Evolutionary conservation across 1,140 invertebrate genomes (phyloP).

Genomic region (Drosophila nebulosa): DNA sequence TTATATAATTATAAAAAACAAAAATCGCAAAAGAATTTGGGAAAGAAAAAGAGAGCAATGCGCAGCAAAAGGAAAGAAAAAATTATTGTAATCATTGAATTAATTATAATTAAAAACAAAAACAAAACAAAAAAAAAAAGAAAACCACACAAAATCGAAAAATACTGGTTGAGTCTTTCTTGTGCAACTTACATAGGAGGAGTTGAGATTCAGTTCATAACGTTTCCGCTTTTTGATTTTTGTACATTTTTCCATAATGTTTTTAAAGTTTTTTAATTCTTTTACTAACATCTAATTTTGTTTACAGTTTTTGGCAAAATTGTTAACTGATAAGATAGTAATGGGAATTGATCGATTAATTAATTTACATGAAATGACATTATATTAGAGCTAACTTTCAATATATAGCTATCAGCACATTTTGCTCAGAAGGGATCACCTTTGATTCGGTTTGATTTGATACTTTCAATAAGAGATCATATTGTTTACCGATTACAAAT

Average conservation of each 20-base stretch:
- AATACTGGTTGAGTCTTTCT: conserved; percentile 33
- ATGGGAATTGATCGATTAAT: too few species aligned
- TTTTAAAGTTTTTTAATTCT: not conserved
- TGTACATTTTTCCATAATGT: not conserved
- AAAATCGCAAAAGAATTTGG: conserved; percentile 22
- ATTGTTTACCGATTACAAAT: not conserved
- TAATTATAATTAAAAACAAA: conserved; percentile 78
- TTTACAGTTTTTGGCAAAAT: not conserved
- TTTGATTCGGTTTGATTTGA: not conserved
- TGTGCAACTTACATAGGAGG: not conserved
- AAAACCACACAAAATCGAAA: conserved; percentile 7
- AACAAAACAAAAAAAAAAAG: conserved; percentile 38
- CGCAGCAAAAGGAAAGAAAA: conserved; percentile 62
- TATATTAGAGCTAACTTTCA: not conserved
- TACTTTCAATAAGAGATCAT: not conserved
- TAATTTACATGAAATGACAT: not conserved
- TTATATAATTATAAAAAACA: conserved; percentile 80
- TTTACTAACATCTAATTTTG: not conserved
- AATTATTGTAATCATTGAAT: conserved; percentile 80
- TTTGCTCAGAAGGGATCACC: too few species aligned
- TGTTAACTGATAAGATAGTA: not conserved
- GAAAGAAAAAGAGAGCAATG: conserved; percentile 53
- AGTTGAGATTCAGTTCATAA: not conserved
- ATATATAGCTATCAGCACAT: not conserved
- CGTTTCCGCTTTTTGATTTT: too few species aligned